A percentile compares a stretch with the other conserved stretches of the same genome.
phyloP scores from a whole-genome alignment of 2,113 vertebrate species.

The Nothoprocta perdicaria region DNA sequence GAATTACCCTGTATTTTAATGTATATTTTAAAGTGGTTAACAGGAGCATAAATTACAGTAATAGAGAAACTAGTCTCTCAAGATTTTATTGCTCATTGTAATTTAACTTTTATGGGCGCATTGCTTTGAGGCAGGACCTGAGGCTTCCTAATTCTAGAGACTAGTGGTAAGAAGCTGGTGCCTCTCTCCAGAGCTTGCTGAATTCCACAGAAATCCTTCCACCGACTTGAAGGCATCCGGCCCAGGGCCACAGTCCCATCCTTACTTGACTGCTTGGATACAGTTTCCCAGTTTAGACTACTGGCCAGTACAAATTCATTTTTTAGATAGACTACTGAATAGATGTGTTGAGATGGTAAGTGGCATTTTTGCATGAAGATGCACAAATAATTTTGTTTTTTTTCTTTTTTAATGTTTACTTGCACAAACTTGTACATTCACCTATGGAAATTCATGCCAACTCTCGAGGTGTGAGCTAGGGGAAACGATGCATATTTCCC shows the following conservation, averaged over 20 bases:
- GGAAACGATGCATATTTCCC: not conserved
- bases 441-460: not conserved
- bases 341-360: conserved; percentile 72
- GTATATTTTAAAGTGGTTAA: conserved; percentile 59
- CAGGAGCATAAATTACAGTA: conserved; percentile 60
- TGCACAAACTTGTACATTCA: not conserved
- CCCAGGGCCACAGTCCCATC: not conserved
- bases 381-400: conserved; percentile 79
- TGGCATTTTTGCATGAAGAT: conserved; percentile 66
- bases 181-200: not conserved
- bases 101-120: conserved; percentile 32
- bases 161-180: not conserved
- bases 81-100: conserved; percentile 41
- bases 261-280: not conserved
- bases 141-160: not conserved
- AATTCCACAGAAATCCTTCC: not conserved
- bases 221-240: not conserved
- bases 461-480: not conserved
- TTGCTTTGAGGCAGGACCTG: conserved; percentile 1
- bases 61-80: conserved; percentile 22
- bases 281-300: not conserved
- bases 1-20: conserved; percentile 49
- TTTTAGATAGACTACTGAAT: not conserved
- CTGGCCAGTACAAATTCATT: not conserved
- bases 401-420: not conserved